Evolutionary conservation across 2,113 vertebrate genomes (phyloP), one percentile per base, ranked within the genome.

Genomic region (Sylvilagus bachmani): DNA sequence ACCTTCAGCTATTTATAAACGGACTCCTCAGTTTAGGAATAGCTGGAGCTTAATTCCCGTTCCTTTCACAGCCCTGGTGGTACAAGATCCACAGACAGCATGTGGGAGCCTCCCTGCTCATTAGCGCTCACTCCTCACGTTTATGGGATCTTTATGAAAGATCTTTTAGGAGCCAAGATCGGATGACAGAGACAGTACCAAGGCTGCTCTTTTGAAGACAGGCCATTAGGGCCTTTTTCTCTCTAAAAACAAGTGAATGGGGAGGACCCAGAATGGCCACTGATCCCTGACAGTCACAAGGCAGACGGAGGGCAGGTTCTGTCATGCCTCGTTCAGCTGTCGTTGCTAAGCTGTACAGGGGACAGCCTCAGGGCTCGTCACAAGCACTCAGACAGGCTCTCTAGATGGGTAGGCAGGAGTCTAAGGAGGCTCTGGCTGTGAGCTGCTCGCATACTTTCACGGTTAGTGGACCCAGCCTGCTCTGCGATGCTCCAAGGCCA

Each of bases 11-110:
- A 94, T 85, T 79, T 89, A 85, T 79, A 93, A 94, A 80, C 80
- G 75, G 70, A 79, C 74, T 82, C 92, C 36, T 89, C 13, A 2
- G 1, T 82, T 91, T 89, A 91, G 89, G 87, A 96, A 55, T 96
- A 95, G 84, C 93, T 89, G 89, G 25, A 62, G 84, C 75, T 73
- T 87, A 44, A 88, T 94, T 96, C 89, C 89, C 89, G 89, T 95
- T 95, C 66, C 91, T 86, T 95, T 92, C 91, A 95, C 62, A 86
- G 81, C 74, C 69, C 24, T 81, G 53, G 75, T 85, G 95, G 70
- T 77, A 89, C 2, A 71, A 93, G 85, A 73, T 36, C 61, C 75
- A 94, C 66, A 93, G 49, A 96, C 81, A 80, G 80, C 89, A 44
- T 33, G 36, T 24, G 17, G 66, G 83, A 94, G 73, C 86, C 80